A percentile compares a stretch with the other conserved stretches of the same genome.
Evolutionary conservation across 92 coral and sea anemone genomes (phyloP).

Genomic region (Umimayanthus kanabou): DNA sequence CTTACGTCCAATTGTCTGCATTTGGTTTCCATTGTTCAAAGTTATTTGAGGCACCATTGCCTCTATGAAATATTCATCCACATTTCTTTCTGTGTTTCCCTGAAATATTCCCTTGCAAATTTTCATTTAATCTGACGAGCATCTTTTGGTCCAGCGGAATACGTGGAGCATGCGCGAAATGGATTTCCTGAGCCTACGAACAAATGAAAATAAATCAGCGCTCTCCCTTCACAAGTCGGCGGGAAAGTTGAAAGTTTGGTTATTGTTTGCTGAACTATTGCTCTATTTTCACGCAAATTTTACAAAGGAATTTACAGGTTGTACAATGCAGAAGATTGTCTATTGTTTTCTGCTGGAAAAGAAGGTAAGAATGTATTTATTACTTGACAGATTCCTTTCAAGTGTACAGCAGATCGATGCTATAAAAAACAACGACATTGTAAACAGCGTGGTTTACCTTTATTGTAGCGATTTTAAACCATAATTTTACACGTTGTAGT

Average conservation of each 20-base stretch:
- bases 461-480: not conserved
- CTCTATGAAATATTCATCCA: not conserved
- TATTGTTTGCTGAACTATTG: slow-evolving; percentile 15
- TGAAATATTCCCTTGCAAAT: not conserved
- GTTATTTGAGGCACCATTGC: slow-evolving; percentile 41
- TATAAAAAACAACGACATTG: not conserved
- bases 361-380: slow-evolving; percentile 23
- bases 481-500: slow-evolving; percentile 14
- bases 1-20: slow-evolving; percentile 85
- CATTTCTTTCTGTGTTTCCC: not conserved
- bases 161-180: slow-evolving; percentile 15
- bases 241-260: slow-evolving; percentile 44
- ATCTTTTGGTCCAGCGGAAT: slow-evolving; percentile 23
- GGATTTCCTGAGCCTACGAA: slow-evolving; percentile 6
- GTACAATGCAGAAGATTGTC: slow-evolving; percentile 31
- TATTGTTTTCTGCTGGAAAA: not conserved
- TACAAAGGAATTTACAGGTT: slow-evolving; percentile 4
- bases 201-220: slow-evolving; percentile 20
- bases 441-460: too few relatives aligned
- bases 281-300: slow-evolving; percentile 30
- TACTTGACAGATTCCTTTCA: not conserved
- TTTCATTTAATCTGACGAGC: not conserved
- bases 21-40: slow-evolving; percentile 63
- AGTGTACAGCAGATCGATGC: not conserved
- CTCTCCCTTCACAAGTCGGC: slow-evolving; percentile 15